phyloP scores from a whole-genome alignment of 2,888 invertebrate genomes.

The Noctua janthe region DNA sequence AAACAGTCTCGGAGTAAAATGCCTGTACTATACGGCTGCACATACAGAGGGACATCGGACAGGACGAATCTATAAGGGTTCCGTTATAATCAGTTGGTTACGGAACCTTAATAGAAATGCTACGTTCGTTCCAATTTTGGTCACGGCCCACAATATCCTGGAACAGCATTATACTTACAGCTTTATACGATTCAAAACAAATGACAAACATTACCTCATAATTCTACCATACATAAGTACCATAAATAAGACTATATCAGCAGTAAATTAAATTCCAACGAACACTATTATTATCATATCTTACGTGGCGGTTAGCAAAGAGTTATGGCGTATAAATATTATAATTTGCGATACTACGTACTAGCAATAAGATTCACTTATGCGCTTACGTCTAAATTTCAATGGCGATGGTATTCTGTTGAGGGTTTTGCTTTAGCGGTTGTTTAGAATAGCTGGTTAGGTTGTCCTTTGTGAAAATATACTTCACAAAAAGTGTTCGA shows the following conservation, averaged over 20 bases:
- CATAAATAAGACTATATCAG: slow-evolving; percentile 42
- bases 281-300: slow-evolving; percentile 58
- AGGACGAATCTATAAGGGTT: background rate
- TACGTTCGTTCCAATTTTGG: background rate
- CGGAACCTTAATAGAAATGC: background rate
- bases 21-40: background rate
- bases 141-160: background rate
- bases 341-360: slow-evolving; percentile 58
- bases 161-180: background rate
- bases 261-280: slow-evolving; percentile 55
- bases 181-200: slow-evolving; percentile 15
- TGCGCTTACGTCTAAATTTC: slow-evolving; percentile 66
- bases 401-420: slow-evolving; percentile 57
- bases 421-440: slow-evolving; percentile 38
- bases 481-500: background rate
- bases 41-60: background rate
- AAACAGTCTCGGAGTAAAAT: background rate
- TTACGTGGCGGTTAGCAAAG: slow-evolving; percentile 51
- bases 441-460: slow-evolving; percentile 41
- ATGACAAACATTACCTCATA: slow-evolving; percentile 31
- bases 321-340: slow-evolving; percentile 64
- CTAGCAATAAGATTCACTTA: slow-evolving; percentile 67
- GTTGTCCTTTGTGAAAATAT: slow-evolving; percentile 37
- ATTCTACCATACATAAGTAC: slow-evolving; percentile 17
- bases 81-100: background rate